These are phyloP conservation scores for Champsocephalus gunnari DNA, from an alignment of 2,797 vertebrate species.

Conservation along the genomic window DNA sequence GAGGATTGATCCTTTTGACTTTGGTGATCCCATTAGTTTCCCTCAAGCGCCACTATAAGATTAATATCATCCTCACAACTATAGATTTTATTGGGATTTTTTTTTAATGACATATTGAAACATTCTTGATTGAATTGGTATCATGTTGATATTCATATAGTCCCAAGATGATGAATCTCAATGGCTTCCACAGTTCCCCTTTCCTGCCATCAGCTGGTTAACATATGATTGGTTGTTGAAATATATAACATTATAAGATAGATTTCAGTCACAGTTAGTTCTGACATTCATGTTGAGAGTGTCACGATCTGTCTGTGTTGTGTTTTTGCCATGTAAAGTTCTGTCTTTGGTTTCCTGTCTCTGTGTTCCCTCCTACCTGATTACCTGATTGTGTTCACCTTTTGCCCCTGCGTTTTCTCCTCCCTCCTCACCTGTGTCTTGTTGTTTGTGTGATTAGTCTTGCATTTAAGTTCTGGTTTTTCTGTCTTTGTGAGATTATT, in stretches of 20 bases:
- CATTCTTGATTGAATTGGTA: not conserved
- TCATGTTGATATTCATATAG: too few species aligned
- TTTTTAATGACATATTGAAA: too few species aligned
- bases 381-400: too few species aligned
- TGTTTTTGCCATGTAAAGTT: too few species aligned
- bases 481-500: too few species aligned
- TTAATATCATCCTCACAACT: constrained; percentile 3
- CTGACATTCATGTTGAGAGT: not conserved
- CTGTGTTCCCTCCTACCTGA: too few species aligned
- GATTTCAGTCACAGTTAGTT: not conserved
- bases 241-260: not conserved
- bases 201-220: not conserved
- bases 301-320: too few species aligned
- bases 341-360: too few species aligned
- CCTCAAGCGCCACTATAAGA: not conserved
- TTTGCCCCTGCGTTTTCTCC: too few species aligned
- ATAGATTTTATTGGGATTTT: not conserved
- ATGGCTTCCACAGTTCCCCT: not conserved
- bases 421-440: too few species aligned
- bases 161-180: not conserved
- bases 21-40: not conserved
- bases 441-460: too few species aligned
- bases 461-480: too few species aligned
- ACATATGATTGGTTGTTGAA: not conserved
- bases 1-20: not conserved